phyloP scores from a whole-genome alignment of 2,113 vertebrate species.

The Lucifuga dentata region DNA sequence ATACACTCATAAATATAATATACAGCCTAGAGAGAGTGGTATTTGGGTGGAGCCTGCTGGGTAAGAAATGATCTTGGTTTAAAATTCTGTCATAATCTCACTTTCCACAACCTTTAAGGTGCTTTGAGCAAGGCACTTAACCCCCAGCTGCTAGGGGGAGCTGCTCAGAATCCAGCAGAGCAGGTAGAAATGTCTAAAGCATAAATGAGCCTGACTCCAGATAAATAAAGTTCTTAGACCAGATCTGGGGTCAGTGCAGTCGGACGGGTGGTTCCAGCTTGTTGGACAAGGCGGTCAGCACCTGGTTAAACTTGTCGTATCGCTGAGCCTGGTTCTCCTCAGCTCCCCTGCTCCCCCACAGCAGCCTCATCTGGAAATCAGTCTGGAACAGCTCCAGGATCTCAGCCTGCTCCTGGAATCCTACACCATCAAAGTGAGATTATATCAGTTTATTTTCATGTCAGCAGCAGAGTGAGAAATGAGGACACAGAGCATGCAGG shows the following conservation, averaged over 20 bases:
- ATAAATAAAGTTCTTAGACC: too few species aligned
- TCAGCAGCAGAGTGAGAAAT: too few species aligned
- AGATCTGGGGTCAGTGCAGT: slow-evolving; percentile 52
- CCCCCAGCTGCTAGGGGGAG: too few species aligned
- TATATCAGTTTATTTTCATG: too few species aligned
- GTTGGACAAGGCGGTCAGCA: slow-evolving; percentile 91
- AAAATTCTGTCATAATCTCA: too few species aligned
- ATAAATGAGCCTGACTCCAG: too few species aligned
- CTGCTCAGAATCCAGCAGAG: background rate
- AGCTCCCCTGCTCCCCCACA: slow-evolving; percentile 93
- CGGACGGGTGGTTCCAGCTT: slow-evolving; percentile 87
- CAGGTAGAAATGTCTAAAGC: too few species aligned
- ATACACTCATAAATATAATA: too few species aligned
- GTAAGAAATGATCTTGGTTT: too few species aligned
- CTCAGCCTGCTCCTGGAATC: slow-evolving; percentile 87
- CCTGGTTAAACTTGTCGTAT: slow-evolving; percentile 92
- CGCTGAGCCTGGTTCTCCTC: slow-evolving; percentile 87
- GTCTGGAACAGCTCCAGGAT: slow-evolving; percentile 91
- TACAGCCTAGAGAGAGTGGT: too few species aligned
- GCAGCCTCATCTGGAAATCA: slow-evolving; percentile 94
- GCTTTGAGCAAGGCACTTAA: background rate
- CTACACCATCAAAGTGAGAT: slow-evolving; percentile 74
- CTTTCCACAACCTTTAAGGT: background rate
- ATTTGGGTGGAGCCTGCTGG: too few species aligned
- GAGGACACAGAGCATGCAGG: too few species aligned